phyloP scores from a whole-genome alignment of 1,140 invertebrate species.

The Epicauta chinensis region DNA sequence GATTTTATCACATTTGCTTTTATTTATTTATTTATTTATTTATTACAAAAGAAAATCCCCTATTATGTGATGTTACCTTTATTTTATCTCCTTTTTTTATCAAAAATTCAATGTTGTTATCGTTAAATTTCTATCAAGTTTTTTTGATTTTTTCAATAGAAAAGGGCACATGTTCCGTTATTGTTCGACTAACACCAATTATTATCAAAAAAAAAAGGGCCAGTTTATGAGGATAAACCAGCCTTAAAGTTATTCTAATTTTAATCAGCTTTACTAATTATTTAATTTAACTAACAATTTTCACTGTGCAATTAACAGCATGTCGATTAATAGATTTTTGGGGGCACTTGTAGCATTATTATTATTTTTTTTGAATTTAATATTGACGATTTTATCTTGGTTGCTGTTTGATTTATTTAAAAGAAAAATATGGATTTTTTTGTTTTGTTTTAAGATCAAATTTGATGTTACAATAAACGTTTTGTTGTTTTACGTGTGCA shows the following conservation, averaged over 20 bases:
- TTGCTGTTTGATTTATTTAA: not conserved
- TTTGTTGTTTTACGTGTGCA: slow-evolving; percentile 17
- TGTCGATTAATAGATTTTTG: not conserved
- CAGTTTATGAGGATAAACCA: too few species aligned
- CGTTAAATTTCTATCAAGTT: not conserved
- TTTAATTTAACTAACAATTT: too few species aligned
- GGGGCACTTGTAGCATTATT: slow-evolving; percentile 1
- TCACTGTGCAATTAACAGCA: slow-evolving; percentile 4
- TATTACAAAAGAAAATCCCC: not conserved
- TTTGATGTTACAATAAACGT: slow-evolving; percentile 9
- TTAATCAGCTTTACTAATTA: too few species aligned
- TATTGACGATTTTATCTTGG: not conserved
- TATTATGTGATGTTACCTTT: slow-evolving; percentile 2
- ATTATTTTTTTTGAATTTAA: not conserved
- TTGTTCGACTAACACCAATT: slow-evolving; percentile 10
- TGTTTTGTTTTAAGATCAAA: not conserved
- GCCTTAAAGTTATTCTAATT: too few species aligned
- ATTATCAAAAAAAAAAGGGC: too few species aligned
- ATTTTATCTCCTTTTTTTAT: slow-evolving; percentile 18
- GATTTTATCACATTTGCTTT: slow-evolving; percentile 47
- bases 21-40: not conserved
- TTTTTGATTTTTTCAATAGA: not conserved
- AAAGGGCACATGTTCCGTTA: slow-evolving; percentile 15
- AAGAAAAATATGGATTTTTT: slow-evolving; percentile 7
- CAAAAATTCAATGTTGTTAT: not conserved